Base-by-base conservation (phyloP, 2,888 invertebrate genomes). In the Xestia rhomboidea region DNA sequence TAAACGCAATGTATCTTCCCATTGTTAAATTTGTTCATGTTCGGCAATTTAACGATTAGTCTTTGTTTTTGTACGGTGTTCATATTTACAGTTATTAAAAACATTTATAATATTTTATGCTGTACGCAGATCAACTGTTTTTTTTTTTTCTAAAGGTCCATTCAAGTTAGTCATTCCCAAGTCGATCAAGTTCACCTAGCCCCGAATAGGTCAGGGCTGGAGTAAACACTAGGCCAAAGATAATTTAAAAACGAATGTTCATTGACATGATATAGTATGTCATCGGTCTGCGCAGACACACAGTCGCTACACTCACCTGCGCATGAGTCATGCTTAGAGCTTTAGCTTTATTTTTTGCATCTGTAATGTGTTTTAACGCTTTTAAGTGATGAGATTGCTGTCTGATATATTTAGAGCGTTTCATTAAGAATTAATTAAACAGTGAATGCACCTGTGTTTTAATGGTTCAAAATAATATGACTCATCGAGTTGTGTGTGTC, bases 231-330 rank as follows among this genome's bases (percentile, higher is more conserved):
- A 76, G 44, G 38, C 3, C 34, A 71, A n/a, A 11, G 11, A 62
- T 63, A 21, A 34, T 81, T 73, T 57, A 15, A 64, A 73, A 54
- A 80, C 54, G n/a, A 27, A 69, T 62, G 71, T 62, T 21, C 66
- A 49, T 77, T 60, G 51, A 70, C 60, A 76, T 46, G 68, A 72
- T 73, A 82, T 72, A 86, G 84, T 34, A 5, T 84, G 82, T 90
- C 87, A 90, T 82, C 82, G 77, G 73, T 73, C 67, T 70, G 84
- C 77, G 85, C 84, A 90, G 91, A 91, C 91, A 83, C 70, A 72
- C 77, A 30, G 90, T 81, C 90, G 89, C 88, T 84, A 83, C 84
- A 84, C 79, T 90, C 89, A 91, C 91, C 91, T 91, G 89, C 87
- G 86, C 77, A 63, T 91, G 91, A 91, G 76, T 91, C 91, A 91